Percentiles rank a stretch among this genome's conserved stretches.
phyloP scores from a whole-genome alignment of 1,140 invertebrate species.

The Belonocnema kinseyi region DNA sequence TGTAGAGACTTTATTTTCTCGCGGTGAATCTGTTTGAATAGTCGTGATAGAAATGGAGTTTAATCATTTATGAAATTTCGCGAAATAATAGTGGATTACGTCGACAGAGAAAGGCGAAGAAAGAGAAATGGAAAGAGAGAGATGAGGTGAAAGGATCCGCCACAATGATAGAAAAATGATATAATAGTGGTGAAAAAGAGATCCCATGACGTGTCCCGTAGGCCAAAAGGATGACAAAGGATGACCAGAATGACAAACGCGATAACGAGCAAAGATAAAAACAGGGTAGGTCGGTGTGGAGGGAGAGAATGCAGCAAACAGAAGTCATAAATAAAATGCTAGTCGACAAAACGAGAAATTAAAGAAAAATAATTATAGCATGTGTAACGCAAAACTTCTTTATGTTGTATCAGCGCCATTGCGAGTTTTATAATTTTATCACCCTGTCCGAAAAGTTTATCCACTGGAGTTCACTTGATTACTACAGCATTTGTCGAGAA shows the following conservation, averaged over 20 bases:
- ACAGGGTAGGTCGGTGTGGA: conserved; percentile 48
- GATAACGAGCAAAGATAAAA: conserved; percentile 42
- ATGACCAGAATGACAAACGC: conserved; percentile 29
- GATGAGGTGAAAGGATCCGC: conserved; percentile 29
- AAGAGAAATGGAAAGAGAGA: conserved; percentile 51
- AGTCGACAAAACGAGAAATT: conserved; percentile 67
- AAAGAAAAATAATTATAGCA: conserved; percentile 57
- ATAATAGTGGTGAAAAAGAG: conserved; percentile 32
- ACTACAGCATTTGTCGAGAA: conserved; percentile 33
- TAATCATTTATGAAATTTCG: neutral
- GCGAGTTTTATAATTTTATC: conserved; percentile 2
- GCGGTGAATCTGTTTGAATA: conserved; percentile 82
- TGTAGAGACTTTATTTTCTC: conserved; percentile 90
- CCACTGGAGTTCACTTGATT: conserved; percentile 63
- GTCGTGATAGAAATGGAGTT: neutral
- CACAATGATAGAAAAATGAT: conserved; percentile 7
- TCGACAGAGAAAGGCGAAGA: conserved; percentile 46
- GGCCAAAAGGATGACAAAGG: conserved; percentile 30
- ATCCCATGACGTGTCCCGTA: conserved; percentile 45
- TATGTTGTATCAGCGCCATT: conserved; percentile 38
- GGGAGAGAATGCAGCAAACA: conserved; percentile 78
- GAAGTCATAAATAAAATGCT: conserved; percentile 80
- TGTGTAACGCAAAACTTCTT: conserved; percentile 39
- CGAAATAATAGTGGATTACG: conserved; percentile 12
- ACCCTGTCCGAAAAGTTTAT: conserved; percentile 17